phyloP scores from a whole-genome alignment of 2,888 invertebrate genomes.

The Nycteola revayana region DNA sequence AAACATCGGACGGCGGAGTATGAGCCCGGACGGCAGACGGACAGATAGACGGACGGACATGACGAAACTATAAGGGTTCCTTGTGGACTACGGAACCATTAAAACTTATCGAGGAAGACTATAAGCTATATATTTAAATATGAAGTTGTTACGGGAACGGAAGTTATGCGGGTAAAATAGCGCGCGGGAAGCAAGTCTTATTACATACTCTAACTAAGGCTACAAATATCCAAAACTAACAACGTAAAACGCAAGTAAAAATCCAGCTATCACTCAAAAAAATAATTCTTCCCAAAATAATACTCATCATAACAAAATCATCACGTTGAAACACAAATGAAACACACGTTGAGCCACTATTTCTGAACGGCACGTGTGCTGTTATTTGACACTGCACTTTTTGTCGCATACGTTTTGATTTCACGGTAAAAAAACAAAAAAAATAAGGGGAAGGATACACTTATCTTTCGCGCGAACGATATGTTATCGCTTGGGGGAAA shows the following conservation, averaged over 20 bases:
- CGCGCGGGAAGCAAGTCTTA: too few relatives aligned
- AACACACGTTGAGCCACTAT: slow-evolving; percentile 64
- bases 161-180: too few relatives aligned
- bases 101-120: too few relatives aligned
- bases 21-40: too few relatives aligned
- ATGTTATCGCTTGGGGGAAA: slow-evolving; percentile 57
- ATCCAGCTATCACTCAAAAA: slow-evolving; percentile 19
- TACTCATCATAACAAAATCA: slow-evolving; percentile 77
- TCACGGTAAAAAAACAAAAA: slow-evolving; percentile 42
- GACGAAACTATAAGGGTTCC: too few relatives aligned
- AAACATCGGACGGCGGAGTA: too few relatives aligned
- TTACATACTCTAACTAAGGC: too few relatives aligned
- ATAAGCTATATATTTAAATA: too few relatives aligned
- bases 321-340: slow-evolving; percentile 79
- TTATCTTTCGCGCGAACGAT: slow-evolving; percentile 74
- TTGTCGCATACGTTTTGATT: slow-evolving; percentile 53
- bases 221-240: slow-evolving; percentile 1
- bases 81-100: too few relatives aligned
- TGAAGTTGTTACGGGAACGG: too few relatives aligned
- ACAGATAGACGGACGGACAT: too few relatives aligned
- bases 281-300: slow-evolving; percentile 51
- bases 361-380: slow-evolving; percentile 46
- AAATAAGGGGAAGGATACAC: slow-evolving; percentile 59
- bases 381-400: slow-evolving; percentile 46
- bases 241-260: slow-evolving; percentile 17